Percentiles rank a stretch among this genome's conserved stretches.
Evolutionary conservation across 2,888 invertebrate genomes (phyloP).

Genomic region (Abrostola triplasia): DNA sequence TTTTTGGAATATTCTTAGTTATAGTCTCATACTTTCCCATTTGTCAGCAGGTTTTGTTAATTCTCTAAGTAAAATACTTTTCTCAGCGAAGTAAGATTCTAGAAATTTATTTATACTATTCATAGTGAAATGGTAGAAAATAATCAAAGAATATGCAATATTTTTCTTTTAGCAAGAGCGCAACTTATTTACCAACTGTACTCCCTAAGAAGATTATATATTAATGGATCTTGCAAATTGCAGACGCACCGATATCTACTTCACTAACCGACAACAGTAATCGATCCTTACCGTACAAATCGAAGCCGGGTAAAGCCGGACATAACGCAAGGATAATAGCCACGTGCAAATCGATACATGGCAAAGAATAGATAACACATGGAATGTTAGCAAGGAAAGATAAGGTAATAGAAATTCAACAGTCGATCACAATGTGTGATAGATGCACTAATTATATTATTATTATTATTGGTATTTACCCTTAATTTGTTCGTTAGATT

Average conservation of each 20-base stretch:
- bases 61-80: conserved; percentile 25
- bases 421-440: no score
- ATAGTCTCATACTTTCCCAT: conserved; percentile 17
- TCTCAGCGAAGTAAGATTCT: background rate
- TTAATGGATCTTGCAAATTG: conserved; percentile 12
- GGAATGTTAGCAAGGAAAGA: background rate
- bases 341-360: conserved; percentile 71
- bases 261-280: conserved; percentile 45
- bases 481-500: no score
- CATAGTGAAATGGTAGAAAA: no score
- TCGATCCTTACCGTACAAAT: conserved; percentile 54
- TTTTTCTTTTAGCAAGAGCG: no score
- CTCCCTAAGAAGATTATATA: background rate
- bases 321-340: conserved; percentile 70
- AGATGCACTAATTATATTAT: no score
- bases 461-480: no score
- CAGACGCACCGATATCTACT: conserved; percentile 29
- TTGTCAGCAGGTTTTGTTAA: background rate
- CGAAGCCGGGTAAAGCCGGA: conserved; percentile 45
- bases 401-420: no score
- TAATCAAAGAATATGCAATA: no score
- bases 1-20: conserved; percentile 3
- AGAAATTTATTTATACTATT: no score
- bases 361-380: conserved; percentile 10
- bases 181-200: no score